Conservation (phyloP, 2,797 vertebrate species). For the Novumbra hubbsi region DNA sequence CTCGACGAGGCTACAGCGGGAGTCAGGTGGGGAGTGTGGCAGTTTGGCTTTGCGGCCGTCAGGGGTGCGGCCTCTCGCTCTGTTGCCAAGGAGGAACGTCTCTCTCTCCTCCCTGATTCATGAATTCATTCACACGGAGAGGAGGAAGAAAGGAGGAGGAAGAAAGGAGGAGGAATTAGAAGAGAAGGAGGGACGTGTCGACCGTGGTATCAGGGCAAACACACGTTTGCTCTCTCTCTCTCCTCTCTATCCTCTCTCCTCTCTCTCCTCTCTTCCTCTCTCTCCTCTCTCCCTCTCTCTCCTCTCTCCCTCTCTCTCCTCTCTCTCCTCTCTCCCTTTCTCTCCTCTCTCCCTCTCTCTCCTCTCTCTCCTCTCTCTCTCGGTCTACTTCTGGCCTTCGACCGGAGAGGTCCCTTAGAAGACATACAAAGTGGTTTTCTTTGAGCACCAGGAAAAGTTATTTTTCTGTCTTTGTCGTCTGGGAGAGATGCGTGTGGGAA, state of each 20-base stretch:
- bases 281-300: conserved; percentile 28
- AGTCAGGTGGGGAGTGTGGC: conserved; percentile 46
- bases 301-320: conserved; percentile 29
- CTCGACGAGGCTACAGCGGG: neutral
- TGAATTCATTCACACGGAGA: conserved; percentile 46
- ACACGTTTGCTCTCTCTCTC: conserved; percentile 33
- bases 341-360: conserved; percentile 37
- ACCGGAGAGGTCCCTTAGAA: conserved; percentile 27
- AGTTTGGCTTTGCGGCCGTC: conserved; percentile 48
- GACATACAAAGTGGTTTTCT: conserved; percentile 51
- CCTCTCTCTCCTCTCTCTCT: conserved; percentile 5
- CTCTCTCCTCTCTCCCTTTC: conserved; percentile 34
- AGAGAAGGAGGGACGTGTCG: conserved; percentile 35
- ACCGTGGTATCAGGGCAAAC: conserved; percentile 54
- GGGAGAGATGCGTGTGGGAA: conserved; percentile 30
- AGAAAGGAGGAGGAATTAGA: neutral
- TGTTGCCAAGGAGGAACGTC: conserved; percentile 31
- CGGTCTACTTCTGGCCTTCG: conserved; percentile 25
- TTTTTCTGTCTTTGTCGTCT: conserved; percentile 35
- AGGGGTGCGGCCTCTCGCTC: conserved; percentile 48
- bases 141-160: neutral
- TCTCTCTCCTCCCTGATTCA: conserved; percentile 38
- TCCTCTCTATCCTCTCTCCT: too few species aligned
- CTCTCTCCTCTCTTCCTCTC: neutral
- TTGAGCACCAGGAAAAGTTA: conserved; percentile 31